phyloP scores from a whole-genome alignment of 2,888 invertebrate species.

The Cordilura impudica region DNA sequence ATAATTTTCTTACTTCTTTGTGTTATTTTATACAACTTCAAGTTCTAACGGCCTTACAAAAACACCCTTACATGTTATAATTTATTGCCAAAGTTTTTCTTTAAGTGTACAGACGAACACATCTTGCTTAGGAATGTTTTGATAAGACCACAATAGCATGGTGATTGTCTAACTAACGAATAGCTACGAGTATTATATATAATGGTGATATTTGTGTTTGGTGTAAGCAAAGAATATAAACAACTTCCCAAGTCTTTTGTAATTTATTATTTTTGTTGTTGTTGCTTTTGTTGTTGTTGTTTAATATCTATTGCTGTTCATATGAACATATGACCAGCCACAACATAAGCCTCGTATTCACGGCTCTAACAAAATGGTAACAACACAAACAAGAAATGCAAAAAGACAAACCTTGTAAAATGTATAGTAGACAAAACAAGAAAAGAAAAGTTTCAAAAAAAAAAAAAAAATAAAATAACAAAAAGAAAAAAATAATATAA shows the following conservation, averaged over 20 bases:
- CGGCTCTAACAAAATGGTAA: constrained; percentile 11
- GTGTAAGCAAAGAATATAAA: constrained; percentile 26
- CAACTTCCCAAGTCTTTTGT: constrained; percentile 35
- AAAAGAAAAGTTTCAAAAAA: constrained; percentile 52
- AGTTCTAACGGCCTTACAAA: no score
- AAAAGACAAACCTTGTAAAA: constrained; percentile 35
- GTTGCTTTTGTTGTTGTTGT: no score
- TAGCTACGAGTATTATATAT: background rate
- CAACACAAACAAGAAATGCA: constrained; percentile 49
- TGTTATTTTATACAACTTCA: no score
- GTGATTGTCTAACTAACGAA: background rate
- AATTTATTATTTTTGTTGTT: no score
- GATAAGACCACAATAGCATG: background rate
- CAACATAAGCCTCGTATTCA: constrained; percentile 27
- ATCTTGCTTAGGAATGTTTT: background rate
- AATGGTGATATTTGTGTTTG: background rate
- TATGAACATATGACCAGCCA: background rate
- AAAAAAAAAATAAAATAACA: background rate
- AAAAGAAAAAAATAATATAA: constrained; percentile 3
- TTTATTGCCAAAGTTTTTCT: no score
- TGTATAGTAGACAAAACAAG: constrained; percentile 33
- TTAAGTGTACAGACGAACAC: background rate
- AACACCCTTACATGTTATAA: no score
- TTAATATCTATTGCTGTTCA: background rate
- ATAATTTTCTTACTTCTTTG: no score